Base-by-base conservation (phyloP, 2,797 vertebrate genomes). In the Enteromius mattozi region DNA sequence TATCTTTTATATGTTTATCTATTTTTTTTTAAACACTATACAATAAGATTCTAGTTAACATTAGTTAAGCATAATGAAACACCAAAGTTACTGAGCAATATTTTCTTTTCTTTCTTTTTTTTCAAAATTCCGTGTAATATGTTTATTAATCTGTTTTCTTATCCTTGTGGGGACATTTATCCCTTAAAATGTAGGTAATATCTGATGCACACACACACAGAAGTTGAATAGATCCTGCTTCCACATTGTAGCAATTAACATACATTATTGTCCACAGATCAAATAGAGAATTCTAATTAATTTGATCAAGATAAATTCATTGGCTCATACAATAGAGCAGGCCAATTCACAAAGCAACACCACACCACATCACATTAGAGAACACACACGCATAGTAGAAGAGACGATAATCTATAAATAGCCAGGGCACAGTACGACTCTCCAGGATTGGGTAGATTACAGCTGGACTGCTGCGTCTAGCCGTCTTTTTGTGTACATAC, bases 341-440 rank as follows among this genome's bases (percentile, higher is more conserved):
- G 56, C 40, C 27, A 24, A 63, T 82, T 82, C 35, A 49, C 61
- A 40, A 40, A 66, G 19, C 13, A 33, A 19, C 80, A 71, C 86
- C 68, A 63, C 49, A 78, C 84, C 77, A 80, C 72, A 69, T 71
- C 27, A 78, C 24, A 86, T 33, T 27, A 35, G 42, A 33, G 9
- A 16, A 30, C 42, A 49, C n/a, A 24, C 78, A 74, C 7, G 1
- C 7, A 74, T 78, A 69, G 80, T 49, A 72, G 27, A 45, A 47
- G 56, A 85, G 84, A 68, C 42, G 63, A 71, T 70, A 72, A 76
- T 89, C 91, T 93, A 92, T 93, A 92, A 91, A 87, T 91, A 94
- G 87, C 65, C 75, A 87, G 86, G 51, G 72, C 10, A 65, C 80
- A 80, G 82, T 69, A 80, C 35, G 37, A 19, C 81, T 76, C 63